Base-by-base conservation (phyloP, 2,888 invertebrate species). In the Buathra laborator region DNA sequence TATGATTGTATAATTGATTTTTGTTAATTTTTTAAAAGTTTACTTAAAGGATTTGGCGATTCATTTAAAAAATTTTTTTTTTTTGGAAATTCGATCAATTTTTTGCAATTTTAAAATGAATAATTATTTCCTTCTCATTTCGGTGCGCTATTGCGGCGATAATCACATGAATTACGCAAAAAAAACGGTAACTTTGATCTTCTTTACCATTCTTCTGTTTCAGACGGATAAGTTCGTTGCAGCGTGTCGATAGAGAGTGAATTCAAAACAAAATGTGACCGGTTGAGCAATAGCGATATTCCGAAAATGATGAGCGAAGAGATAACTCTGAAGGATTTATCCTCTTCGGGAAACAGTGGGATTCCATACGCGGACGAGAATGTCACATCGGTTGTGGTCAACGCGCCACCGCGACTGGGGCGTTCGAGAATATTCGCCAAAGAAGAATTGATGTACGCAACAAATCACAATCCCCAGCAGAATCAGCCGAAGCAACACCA, bases 361-460 rank as follows among this genome's bases (percentile, higher is more conserved):
- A 90, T 90, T 85, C 89, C 90, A 16, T 91, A 88, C 80, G 88
- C 87, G 75, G 90, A 90, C 83, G 90, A 90, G 79, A 90, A 91
- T 86, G 89, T 86, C 51, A 84, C 83, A 14, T 85, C 87, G 46
- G 82, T 32, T 6, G 24, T 72, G 62, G 81, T 81, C 7, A 86
- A 76, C 46, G 71, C 48, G 66, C 79, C 66, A 24, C 86, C 85
- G 32, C 83, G 87, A 48, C 81, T 79, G 56, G 84, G 85, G 37
- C 81, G 81, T 59, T 87, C 88, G 16, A 82, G 78, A 78, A 81
- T 86, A 43, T 84, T 86, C 67, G 83, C 85, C 10, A 88, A 82
- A 59, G 87, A 87, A 67, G 88, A 88, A 62, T 53, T 87, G 66
- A 86, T 83, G 81, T 86, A 86, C 59, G 82, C 85, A 7, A 72